These are phyloP conservation scores for Pachyrhynchus sulphureomaculatus DNA, from an alignment of 1,140 invertebrate genomes.

Conservation along the genomic window DNA sequence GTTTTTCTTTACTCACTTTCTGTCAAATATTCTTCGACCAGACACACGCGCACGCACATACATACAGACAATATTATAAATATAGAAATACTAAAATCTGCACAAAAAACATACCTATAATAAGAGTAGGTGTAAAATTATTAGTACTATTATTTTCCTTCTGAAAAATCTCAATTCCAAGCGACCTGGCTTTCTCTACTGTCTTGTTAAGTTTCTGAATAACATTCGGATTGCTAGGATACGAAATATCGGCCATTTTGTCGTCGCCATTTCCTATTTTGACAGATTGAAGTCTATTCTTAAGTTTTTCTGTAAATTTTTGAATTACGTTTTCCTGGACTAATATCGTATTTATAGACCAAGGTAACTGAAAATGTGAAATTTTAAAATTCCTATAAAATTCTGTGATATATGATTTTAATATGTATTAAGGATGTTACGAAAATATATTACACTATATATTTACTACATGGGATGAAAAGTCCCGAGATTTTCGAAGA, in stretches of 20 bases:
- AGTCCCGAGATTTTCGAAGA: no score
- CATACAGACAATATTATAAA: no score
- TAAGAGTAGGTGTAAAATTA: constrained; percentile 24
- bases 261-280: constrained; percentile 54
- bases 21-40: no score
- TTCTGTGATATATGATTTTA: no score
- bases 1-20: no score
- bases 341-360: constrained; percentile 56
- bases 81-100: no score
- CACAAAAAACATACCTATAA: no score
- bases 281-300: constrained; percentile 50
- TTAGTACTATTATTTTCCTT: neutral
- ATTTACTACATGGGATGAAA: no score
- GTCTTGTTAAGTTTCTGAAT: constrained; percentile 13
- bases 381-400: no score
- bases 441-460: no score
- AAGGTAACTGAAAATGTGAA: constrained; percentile 58
- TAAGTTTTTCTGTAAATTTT: constrained; percentile 55
- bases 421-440: no score
- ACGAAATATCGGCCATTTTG: constrained; percentile 46
- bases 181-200: constrained; percentile 25
- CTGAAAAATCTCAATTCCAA: constrained; percentile 39
- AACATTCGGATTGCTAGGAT: constrained; percentile 25
- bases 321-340: constrained; percentile 59
- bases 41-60: no score